Evolutionary conservation across 2,888 invertebrate genomes (phyloP).

Genomic region (Atethmia centrago): DNA sequence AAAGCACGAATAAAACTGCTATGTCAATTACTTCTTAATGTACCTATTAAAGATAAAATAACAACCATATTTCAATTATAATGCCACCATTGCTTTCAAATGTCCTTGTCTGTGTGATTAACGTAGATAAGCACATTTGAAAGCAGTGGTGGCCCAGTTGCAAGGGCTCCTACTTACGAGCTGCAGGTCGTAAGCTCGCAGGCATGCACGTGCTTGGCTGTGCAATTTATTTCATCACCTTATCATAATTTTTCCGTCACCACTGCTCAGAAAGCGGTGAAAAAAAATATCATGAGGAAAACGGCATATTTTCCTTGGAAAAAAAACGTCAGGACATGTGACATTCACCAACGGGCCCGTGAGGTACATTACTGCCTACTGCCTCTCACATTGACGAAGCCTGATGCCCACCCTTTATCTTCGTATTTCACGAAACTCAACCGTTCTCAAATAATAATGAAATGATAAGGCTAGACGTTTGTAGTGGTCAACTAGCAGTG

Average conservation of each 20-base stretch:
- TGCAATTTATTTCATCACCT: not conserved
- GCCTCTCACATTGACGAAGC: too few relatives aligned
- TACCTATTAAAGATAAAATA: conserved; percentile 10
- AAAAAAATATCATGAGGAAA: not conserved
- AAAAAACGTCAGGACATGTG: too few relatives aligned
- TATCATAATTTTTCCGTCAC: too few relatives aligned
- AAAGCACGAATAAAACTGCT: conserved; percentile 20
- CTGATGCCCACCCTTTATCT: conserved; percentile 25
- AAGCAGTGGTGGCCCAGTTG: not conserved
- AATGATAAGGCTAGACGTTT: conserved; percentile 58
- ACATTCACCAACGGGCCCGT: not conserved
- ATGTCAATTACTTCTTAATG: conserved; percentile 21
- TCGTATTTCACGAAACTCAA: conserved; percentile 50
- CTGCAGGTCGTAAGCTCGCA: too few relatives aligned
- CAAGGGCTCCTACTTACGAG: too few relatives aligned
- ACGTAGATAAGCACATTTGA: not conserved
- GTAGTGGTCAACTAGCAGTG: conserved; percentile 45
- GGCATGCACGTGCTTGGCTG: not conserved
- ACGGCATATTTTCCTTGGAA: not conserved
- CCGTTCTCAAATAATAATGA: conserved; percentile 56
- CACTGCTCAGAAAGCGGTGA: too few relatives aligned
- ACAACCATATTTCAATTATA: not conserved
- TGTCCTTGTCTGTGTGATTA: too few relatives aligned
- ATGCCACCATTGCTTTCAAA: too few relatives aligned
- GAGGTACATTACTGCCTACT: not conserved